Conservation (phyloP, 2,888 invertebrate species). For the Entomobrya multifasciata region DNA sequence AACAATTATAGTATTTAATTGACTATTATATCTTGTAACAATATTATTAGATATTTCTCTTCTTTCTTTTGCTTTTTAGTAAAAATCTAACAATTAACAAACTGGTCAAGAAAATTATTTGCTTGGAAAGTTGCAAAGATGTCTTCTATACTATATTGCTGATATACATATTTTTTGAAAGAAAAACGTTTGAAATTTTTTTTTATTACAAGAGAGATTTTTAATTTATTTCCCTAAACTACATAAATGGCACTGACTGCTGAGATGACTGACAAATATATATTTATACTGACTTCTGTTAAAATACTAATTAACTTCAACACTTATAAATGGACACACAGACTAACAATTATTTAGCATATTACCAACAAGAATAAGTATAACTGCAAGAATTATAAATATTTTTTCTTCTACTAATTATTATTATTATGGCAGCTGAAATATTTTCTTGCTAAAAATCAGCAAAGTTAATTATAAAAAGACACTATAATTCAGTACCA, state of each 20-base stretch:
- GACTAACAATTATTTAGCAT: not conserved
- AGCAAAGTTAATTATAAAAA: slow-evolving; percentile 31
- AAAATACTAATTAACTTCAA: not conserved
- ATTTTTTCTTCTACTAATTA: too few relatives aligned
- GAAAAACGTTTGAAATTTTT: slow-evolving; percentile 54
- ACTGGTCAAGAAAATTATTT: slow-evolving; percentile 44
- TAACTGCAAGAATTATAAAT: too few relatives aligned
- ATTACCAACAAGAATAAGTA: too few relatives aligned
- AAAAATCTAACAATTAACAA: slow-evolving; percentile 5
- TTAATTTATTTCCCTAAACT: too few relatives aligned
- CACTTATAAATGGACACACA: slow-evolving; percentile 14
- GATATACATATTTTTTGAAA: slow-evolving; percentile 57
- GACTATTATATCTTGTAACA: too few relatives aligned
- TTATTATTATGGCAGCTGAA: not conserved
- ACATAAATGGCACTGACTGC: slow-evolving; percentile 65
- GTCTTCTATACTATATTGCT: slow-evolving; percentile 69
- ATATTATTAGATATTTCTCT: too few relatives aligned
- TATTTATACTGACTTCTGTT: not conserved
- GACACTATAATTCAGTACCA: slow-evolving; percentile 44
- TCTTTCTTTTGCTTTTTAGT: too few relatives aligned
- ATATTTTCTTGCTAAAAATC: not conserved
- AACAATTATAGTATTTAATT: too few relatives aligned
- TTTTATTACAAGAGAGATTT: too few relatives aligned
- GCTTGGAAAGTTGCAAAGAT: slow-evolving; percentile 49
- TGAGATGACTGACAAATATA: slow-evolving; percentile 48